Conservation (phyloP, 2,888 invertebrate species). For the Galeopsomyia nigrocyanea region DNA sequence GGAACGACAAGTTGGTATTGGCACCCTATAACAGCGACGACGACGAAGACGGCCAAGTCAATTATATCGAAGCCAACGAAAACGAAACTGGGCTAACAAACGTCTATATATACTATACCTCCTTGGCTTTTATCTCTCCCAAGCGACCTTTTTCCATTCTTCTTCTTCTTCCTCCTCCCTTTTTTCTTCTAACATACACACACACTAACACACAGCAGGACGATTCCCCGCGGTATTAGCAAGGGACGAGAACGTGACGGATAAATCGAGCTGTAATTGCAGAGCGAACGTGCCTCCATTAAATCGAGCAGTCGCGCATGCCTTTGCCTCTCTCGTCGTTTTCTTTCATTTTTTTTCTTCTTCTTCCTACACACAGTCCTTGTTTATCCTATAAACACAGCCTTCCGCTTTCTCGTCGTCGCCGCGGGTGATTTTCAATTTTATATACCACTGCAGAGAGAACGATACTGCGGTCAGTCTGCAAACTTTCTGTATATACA, state of each 20-base stretch:
- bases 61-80: constrained; percentile 11
- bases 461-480: constrained; percentile 5
- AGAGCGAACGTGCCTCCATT: constrained; percentile 6
- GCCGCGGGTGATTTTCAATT: constrained; percentile 41
- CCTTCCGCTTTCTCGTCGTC: constrained; percentile 6
- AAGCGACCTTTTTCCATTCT: constrained; percentile 4
- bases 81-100: constrained; percentile 1
- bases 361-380: background rate
- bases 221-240: constrained; percentile 3
- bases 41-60: constrained; percentile 3
- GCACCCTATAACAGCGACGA: background rate
- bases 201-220: no score
- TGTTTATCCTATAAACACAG: constrained; percentile 27
- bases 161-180: background rate
- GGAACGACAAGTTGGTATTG: no score
- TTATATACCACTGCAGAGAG: background rate
- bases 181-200: background rate
- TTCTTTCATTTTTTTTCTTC: background rate
- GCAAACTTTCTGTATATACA: background rate
- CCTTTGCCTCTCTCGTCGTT: background rate
- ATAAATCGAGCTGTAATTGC: constrained; percentile 31
- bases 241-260: constrained; percentile 24
- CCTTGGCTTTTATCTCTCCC: background rate
- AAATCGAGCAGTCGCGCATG: background rate
- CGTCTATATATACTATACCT: constrained; percentile 7